Percentiles rank a stretch among this genome's conserved stretches.
Evolutionary conservation across 2,888 invertebrate species (phyloP).

Genomic region (Lutraria lutraria): DNA sequence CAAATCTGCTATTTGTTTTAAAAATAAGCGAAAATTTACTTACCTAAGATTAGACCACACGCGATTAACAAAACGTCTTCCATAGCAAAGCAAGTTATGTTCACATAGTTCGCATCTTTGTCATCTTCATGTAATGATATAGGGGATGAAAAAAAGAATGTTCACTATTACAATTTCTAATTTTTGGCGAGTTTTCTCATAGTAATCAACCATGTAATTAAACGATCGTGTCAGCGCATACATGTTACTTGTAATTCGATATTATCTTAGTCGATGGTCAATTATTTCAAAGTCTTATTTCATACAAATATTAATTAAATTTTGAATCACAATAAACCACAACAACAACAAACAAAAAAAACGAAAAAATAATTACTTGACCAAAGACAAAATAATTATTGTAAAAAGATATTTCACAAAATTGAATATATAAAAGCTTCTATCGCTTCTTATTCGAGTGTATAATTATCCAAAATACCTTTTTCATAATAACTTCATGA

Average conservation of each 20-base stretch:
- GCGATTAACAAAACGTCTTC: background rate
- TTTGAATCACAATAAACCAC: background rate
- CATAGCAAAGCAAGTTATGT: background rate
- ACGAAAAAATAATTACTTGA: too few relatives aligned
- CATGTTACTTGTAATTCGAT: background rate
- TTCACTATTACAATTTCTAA: background rate
- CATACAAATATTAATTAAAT: background rate
- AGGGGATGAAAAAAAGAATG: background rate
- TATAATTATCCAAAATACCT: too few relatives aligned
- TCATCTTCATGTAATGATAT: background rate
- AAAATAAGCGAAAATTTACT: background rate
- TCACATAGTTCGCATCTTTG: background rate
- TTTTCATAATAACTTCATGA: too few relatives aligned
- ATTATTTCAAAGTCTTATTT: background rate
- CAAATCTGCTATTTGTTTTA: background rate
- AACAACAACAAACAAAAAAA: too few relatives aligned
- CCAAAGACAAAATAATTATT: too few relatives aligned
- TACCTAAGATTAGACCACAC: conserved; percentile 6
- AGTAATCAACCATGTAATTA: background rate
- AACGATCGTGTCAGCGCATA: background rate
- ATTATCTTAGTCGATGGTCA: background rate
- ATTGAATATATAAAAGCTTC: too few relatives aligned
- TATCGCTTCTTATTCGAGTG: too few relatives aligned
- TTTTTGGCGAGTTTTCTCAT: background rate
- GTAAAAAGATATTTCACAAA: too few relatives aligned